Evolutionary conservation across 2,888 invertebrate genomes (phyloP).

Genomic region (Caenorhabditis drosophilae): DNA sequence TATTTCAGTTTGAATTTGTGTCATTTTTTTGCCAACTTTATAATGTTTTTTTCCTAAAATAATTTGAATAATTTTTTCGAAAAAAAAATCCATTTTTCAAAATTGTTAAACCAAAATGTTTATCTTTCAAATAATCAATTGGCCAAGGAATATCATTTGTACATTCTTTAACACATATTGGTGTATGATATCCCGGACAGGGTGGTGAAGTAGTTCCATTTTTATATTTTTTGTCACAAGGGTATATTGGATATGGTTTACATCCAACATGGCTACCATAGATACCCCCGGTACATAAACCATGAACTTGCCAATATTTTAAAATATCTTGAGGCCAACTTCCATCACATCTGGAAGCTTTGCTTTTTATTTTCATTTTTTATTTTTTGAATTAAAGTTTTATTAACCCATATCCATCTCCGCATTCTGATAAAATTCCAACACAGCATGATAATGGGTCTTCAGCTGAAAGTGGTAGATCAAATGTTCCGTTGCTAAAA

Average conservation of each 20-base stretch:
- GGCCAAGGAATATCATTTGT: slow-evolving; percentile 29
- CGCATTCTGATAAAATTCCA: slow-evolving; percentile 26
- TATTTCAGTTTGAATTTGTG: slow-evolving; percentile 33
- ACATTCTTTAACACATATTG: slow-evolving; percentile 22
- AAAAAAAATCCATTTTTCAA: no score
- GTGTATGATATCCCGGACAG: slow-evolving; percentile 36
- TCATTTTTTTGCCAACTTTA: slow-evolving; percentile 34
- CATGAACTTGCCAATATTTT: slow-evolving; percentile 34
- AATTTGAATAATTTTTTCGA: no score
- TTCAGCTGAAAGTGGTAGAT: slow-evolving; percentile 27
- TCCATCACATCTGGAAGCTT: slow-evolving; percentile 23
- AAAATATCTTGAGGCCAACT: slow-evolving; percentile 37
- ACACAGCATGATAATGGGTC: slow-evolving; percentile 33
- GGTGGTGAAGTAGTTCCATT: slow-evolving; percentile 29
- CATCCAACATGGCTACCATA: slow-evolving; percentile 33
- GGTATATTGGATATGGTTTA: slow-evolving; percentile 35
- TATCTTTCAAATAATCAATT: slow-evolving; percentile 28
- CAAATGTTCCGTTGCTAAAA: slow-evolving; percentile 25
- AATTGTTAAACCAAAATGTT: slow-evolving; percentile 26
- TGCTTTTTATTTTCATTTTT: neutral
- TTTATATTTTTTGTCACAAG: slow-evolving; percentile 26
- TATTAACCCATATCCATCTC: slow-evolving; percentile 25
- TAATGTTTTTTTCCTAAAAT: slow-evolving; percentile 24
- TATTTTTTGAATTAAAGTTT: neutral
- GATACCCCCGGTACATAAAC: slow-evolving; percentile 30